Evolutionary conservation across 2,888 invertebrate genomes (phyloP).

Genomic region (Netelia fuscicornis): DNA sequence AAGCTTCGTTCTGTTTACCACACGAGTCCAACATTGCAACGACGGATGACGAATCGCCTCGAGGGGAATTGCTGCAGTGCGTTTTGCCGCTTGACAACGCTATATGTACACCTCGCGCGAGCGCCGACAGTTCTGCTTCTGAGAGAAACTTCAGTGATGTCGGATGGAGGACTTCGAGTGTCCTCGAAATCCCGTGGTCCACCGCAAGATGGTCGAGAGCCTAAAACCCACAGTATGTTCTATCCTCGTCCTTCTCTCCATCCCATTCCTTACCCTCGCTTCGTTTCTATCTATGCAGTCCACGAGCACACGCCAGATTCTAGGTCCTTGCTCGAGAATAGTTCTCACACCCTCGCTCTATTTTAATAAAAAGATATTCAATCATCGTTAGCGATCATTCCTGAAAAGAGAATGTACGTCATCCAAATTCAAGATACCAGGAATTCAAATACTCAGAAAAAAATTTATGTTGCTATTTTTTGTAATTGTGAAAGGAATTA

Average conservation of each 20-base stretch:
- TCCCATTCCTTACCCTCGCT: background rate
- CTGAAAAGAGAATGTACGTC: too few species aligned
- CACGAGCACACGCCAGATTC: background rate
- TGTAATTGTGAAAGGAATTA: too few species aligned
- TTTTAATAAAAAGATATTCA: background rate
- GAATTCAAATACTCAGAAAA: too few species aligned
- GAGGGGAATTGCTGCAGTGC: background rate
- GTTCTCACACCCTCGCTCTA: background rate
- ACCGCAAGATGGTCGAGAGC: slow-evolving; percentile 48
- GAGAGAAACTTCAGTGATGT: background rate
- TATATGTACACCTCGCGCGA: background rate
- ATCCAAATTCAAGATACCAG: too few species aligned
- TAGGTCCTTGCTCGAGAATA: background rate
- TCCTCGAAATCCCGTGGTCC: slow-evolving; percentile 44
- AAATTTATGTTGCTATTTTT: too few species aligned
- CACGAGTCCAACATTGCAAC: background rate
- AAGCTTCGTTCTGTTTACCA: slow-evolving; percentile 20
- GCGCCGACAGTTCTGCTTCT: background rate
- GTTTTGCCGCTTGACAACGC: background rate
- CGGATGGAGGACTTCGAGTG: slow-evolving; percentile 27
- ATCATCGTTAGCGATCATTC: too few species aligned
- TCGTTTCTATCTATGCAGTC: background rate
- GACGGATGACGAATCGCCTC: background rate
- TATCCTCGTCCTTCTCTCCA: background rate
- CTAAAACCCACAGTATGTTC: slow-evolving; percentile 23